Evolutionary conservation across 1,140 invertebrate genomes (phyloP), one percentile per base, ranked within the genome.

Genomic region (Antheraea pernyi): DNA sequence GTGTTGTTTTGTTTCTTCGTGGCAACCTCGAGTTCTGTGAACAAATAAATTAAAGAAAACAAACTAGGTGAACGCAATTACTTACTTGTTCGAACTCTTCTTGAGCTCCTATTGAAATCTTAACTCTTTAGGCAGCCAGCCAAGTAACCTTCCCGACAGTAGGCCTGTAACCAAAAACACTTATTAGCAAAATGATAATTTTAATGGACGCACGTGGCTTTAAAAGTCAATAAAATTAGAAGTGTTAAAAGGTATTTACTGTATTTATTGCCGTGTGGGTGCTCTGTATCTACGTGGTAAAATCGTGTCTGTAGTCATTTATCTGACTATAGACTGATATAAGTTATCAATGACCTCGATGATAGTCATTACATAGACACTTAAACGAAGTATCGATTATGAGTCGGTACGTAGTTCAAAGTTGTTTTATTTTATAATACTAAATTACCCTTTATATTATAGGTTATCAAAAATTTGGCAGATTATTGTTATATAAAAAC

Each of bases 41-140:
- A 90, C 86, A 90, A 68, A 87, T 59, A 69, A 62, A 64, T 37
- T 37, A 19, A 60, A 39, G 39, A 59, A 59, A 67, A 70, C n/a
- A 74, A 77, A 22, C 0, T 16, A 73, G 71, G 72, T 72, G 79
- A 84, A 86, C 84, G 86, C 76, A 60, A 73, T 77, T 83, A 91
- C 89, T 91, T 83, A 91, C 89, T 89, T 91, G 72, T 74, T 91
- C 84, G 87, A 91, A 91, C 87, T 91, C 89, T 80, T 89, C 86
- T 79, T 79, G 88, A 92, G 87, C 80, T 82, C 88, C 84, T 83
- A 84, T 75, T 78, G 89, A 91, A 91, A 91, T 92, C 77, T 80
- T 90, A 89, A 80, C 73, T 79, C 84, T 88, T 84, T 91, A 91
- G 82, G 87, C 88, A 80, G 78, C 85, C 70, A 78, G 77, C 70